A percentile compares a stretch with the other conserved stretches of the same genome.
Conservation (phyloP, 2,113 vertebrate genomes). For the human region GRCh38 chr12:75552501-75553000, state of each 20-base stretch:
- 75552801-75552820: neutral
- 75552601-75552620: neutral
- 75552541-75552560: neutral
- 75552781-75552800: neutral
- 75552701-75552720: neutral
- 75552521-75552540: neutral
- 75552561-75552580: neutral
- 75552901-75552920: neutral
- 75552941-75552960: neutral
- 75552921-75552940: slow-evolving; percentile 26
- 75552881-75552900: neutral
- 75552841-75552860: neutral
- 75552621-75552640: neutral
- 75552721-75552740: neutral
- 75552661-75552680: neutral
- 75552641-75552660: neutral
- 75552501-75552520: neutral
- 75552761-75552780: neutral
- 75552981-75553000: neutral
- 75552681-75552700: neutral
- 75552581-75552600: neutral
- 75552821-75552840: slow-evolving; percentile 10
- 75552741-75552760: slow-evolving; percentile 2
- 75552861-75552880: neutral
- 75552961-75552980: neutral